Evolutionary conservation across 2,113 vertebrate genomes (phyloP).

Genomic region (Galeopterus variegatus): DNA sequence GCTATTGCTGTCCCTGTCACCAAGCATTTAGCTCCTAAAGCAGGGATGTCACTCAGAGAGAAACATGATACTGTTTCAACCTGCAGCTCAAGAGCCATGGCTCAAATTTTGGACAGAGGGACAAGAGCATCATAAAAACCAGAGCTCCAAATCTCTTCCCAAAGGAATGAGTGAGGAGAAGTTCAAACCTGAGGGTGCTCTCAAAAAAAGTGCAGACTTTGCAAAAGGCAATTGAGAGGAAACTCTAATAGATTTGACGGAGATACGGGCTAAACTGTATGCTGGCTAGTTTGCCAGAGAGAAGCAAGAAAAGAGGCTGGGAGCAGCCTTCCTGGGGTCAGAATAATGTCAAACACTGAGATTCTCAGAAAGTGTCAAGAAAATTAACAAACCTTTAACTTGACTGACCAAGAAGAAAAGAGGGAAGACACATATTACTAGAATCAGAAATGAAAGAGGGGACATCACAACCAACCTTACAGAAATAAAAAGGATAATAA

Average conservation of each 20-base stretch:
- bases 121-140: not conserved
- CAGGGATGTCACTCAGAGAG: not conserved
- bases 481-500: conserved; percentile 3
- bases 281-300: not conserved
- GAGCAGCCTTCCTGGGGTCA: not conserved
- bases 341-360: not conserved
- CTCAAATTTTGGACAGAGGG: not conserved
- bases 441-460: conserved; percentile 4
- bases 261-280: not conserved
- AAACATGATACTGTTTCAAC: not conserved
- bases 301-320: not conserved
- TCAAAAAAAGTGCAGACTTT: not conserved
- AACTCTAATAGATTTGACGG: not conserved
- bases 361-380: not conserved
- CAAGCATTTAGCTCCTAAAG: not conserved
- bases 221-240: not conserved
- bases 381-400: not conserved
- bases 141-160: not conserved
- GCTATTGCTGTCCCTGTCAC: not conserved
- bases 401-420: not conserved
- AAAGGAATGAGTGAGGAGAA: conserved; percentile 8
- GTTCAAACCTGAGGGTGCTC: not conserved
- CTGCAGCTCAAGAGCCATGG: not conserved
- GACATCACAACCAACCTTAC: not conserved
- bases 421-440: not conserved